phyloP scores from a whole-genome alignment of 2,888 invertebrate genomes.

The Eudemis profundana region DNA sequence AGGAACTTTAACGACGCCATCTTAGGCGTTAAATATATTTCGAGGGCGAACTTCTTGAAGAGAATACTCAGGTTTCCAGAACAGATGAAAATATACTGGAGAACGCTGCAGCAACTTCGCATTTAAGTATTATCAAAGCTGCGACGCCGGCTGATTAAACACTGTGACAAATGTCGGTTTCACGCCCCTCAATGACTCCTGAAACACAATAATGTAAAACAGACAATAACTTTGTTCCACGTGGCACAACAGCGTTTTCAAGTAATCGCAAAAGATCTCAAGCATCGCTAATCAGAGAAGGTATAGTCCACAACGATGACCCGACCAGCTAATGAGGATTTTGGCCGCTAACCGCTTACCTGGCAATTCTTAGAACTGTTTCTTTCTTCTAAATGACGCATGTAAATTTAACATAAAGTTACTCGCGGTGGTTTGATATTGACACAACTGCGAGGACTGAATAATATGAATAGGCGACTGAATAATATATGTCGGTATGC shows the following conservation, averaged over 20 bases:
- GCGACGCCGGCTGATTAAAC: slow-evolving; percentile 68
- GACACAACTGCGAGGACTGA: slow-evolving; percentile 28
- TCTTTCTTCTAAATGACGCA: slow-evolving; percentile 26
- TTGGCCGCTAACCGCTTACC: neutral
- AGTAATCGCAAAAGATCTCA: slow-evolving; percentile 1
- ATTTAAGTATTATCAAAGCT: slow-evolving; percentile 70
- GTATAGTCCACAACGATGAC: slow-evolving; percentile 10
- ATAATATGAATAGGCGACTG: slow-evolving; percentile 20
- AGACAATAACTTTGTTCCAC: slow-evolving; percentile 37
- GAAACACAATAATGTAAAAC: slow-evolving; percentile 39
- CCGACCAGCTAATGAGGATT: neutral
- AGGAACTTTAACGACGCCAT: slow-evolving; percentile 63
- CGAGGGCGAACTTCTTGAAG: slow-evolving; percentile 42
- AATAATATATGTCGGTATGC: slow-evolving; percentile 15
- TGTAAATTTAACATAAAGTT: slow-evolving; percentile 10
- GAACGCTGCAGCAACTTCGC: slow-evolving; percentile 53
- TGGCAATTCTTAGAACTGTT: slow-evolving; percentile 18
- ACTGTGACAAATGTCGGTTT: slow-evolving; percentile 62
- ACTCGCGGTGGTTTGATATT: slow-evolving; percentile 17
- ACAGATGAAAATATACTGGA: slow-evolving; percentile 62
- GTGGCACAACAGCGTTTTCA: slow-evolving; percentile 21
- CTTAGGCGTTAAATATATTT: slow-evolving; percentile 50
- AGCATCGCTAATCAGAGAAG: slow-evolving; percentile 10
- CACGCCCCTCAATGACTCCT: slow-evolving; percentile 47
- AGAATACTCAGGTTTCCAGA: slow-evolving; percentile 49